Evolutionary conservation across 2,797 vertebrate species (phyloP).

Genomic region (Pseudochromis fuscus): DNA sequence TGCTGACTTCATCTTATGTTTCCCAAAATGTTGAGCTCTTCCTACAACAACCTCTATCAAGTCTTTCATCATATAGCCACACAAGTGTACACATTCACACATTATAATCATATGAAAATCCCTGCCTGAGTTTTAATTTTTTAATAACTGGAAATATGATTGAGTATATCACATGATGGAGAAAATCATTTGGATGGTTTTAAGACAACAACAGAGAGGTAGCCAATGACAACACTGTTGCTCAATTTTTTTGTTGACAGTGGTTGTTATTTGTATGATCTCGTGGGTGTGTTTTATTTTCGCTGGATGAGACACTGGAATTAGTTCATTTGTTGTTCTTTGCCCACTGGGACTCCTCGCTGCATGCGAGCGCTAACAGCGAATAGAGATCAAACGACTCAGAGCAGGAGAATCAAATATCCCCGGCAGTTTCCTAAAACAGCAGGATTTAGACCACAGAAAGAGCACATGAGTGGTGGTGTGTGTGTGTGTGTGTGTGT

Average conservation of each 20-base stretch:
- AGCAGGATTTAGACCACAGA: slow-evolving; percentile 50
- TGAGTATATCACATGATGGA: background rate
- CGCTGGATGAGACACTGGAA: slow-evolving; percentile 46
- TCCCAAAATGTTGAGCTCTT: too few species aligned
- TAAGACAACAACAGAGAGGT: slow-evolving; percentile 13
- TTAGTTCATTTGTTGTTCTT: slow-evolving; percentile 69
- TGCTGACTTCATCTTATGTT: too few species aligned
- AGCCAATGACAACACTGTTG: slow-evolving; percentile 19
- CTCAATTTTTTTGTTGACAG: slow-evolving; percentile 1
- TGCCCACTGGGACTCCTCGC: slow-evolving; percentile 25
- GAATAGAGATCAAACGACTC: slow-evolving; percentile 61
- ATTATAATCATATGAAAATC: too few species aligned
- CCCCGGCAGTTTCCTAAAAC: slow-evolving; percentile 53
- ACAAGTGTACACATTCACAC: too few species aligned
- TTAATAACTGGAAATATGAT: too few species aligned
- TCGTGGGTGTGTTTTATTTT: slow-evolving; percentile 56
- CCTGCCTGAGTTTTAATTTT: too few species aligned
- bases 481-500: slow-evolving; percentile 4
- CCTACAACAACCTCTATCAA: too few species aligned
- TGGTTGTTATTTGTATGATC: slow-evolving; percentile 34
- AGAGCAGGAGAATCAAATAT: slow-evolving; percentile 61
- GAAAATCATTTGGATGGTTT: background rate
- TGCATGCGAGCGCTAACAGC: slow-evolving; percentile 41
- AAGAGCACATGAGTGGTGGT: slow-evolving; percentile 22
- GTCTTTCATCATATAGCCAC: too few species aligned